Evolutionary conservation across 2,113 vertebrate species (phyloP).

Genomic region (Bombycilla garrulus): DNA sequence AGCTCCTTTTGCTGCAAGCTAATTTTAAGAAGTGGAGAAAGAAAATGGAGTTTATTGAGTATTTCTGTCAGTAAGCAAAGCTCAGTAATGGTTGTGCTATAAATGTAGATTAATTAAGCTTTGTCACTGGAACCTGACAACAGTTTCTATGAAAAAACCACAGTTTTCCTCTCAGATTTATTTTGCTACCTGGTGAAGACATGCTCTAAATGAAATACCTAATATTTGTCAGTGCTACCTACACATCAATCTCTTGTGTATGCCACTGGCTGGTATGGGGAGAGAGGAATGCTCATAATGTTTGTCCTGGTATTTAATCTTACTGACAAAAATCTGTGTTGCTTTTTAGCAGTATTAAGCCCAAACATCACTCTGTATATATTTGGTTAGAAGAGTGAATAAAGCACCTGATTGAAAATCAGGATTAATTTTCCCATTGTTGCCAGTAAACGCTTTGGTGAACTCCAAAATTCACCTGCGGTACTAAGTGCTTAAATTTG

Average conservation of each 20-base stretch:
- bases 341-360: background rate
- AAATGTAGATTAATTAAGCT: background rate
- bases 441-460: background rate
- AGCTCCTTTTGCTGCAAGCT: background rate
- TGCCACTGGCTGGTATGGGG: background rate
- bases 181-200: background rate
- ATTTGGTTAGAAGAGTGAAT: background rate
- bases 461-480: background rate
- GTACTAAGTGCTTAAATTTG: background rate
- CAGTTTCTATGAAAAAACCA: background rate
- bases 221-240: background rate
- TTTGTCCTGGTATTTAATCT: background rate
- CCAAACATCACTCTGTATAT: background rate
- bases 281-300: background rate
- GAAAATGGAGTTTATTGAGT: background rate
- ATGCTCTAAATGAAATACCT: background rate
- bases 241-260: background rate
- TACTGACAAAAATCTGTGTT: background rate
- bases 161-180: background rate
- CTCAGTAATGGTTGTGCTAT: background rate
- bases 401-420: background rate
- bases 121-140: background rate
- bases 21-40: background rate
- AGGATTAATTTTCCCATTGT: background rate
- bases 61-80: background rate